Evolutionary conservation across 1,140 invertebrate genomes (phyloP), one percentile per base, ranked within the genome.

Genomic region (Periplaneta americana): DNA sequence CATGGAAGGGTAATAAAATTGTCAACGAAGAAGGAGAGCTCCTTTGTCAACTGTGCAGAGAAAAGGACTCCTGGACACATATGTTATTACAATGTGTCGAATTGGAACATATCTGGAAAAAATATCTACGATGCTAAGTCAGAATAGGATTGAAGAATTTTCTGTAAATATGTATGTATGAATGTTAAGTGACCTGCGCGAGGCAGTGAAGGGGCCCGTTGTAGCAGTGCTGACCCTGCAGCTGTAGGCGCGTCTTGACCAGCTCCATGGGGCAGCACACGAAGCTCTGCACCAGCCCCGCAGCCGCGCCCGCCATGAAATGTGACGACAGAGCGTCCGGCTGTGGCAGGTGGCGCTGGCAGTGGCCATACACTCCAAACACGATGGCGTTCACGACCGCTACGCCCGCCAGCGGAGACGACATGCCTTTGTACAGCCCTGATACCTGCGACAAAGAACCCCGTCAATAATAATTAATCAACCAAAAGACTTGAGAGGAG

Each of bases 361-460:
- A 91, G 82, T 95, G 93, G 32, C 96, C 96, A 85, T 98, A 97
- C 5, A 97, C 93, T 2, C 97, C 97, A 85, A 99, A 99, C 3
- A 98, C 93, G 37, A 98, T 93, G 2, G 97, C 96, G 87, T 98
- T 98, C 5, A 98, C 93, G 9, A 92, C 89, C 18, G 96, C 94
- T 10, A 98, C 93, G 13, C 96, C 96, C 22, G 92, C 93, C 86
- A 98, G 90, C 10, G 97, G 97, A 34, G 96, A 96, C 3, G 93
- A 91, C 84, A 98, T 94, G 13, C 97, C 97, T 83, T 93, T 91
- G 88, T 96, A 97, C 13, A 96, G 88, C 8, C 93, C 95, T 78
- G 85, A 83, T 78, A 92, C 83, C 92, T 93, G 82, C 66, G 11
- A n/a, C n/a, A n/a, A n/a, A n/a, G n/a, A n/a, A n/a, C n/a, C n/a